These are phyloP conservation scores for Labroides dimidiatus DNA, from an alignment of 2,797 vertebrate species.

Conservation along the genomic window DNA sequence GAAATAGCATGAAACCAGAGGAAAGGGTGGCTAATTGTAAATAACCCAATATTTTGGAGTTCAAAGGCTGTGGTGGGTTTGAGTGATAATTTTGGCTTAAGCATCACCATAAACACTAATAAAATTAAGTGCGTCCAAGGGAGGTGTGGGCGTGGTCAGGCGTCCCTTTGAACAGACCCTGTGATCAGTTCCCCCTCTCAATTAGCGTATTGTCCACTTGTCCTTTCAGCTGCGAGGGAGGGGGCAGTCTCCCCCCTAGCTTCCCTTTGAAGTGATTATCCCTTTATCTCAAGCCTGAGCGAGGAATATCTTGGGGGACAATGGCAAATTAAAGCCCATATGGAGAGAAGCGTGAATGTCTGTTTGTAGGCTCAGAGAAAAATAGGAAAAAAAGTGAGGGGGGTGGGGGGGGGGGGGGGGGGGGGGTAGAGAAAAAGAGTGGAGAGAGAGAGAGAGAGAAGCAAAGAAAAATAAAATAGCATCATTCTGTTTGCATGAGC, in stretches of 20 bases:
- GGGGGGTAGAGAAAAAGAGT: conserved; percentile 53
- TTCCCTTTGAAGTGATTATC: conserved; percentile 99
- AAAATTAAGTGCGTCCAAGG: conserved; percentile 96
- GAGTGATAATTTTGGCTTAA: conserved; percentile 81
- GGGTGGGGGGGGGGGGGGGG: no score
- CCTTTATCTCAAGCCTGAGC: conserved; percentile 98
- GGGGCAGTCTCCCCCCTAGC: conserved; percentile 85
- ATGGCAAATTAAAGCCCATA: conserved; percentile 90
- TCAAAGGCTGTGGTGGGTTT: conserved; percentile 81
- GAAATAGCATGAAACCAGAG: conserved; percentile 64
- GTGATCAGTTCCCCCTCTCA: conserved; percentile 98
- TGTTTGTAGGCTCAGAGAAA: conserved; percentile 79
- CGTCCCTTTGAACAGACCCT: conserved; percentile 94
- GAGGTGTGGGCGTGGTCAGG: conserved; percentile 81
- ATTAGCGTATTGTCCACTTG: conserved; percentile 98
- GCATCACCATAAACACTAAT: conserved; percentile 95
- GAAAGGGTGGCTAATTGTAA: conserved; percentile 79
- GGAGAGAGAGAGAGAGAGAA: neutral
- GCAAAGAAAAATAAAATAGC: conserved; percentile 44
- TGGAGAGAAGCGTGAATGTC: conserved; percentile 89
- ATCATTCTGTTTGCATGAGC: conserved; percentile 64
- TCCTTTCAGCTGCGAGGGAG: conserved; percentile 89
- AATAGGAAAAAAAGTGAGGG: conserved; percentile 37
- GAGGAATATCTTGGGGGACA: conserved; percentile 94
- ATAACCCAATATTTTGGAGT: conserved; percentile 81